Conservation (phyloP, 2,888 invertebrate species). For the Drosophila cracens region DNA sequence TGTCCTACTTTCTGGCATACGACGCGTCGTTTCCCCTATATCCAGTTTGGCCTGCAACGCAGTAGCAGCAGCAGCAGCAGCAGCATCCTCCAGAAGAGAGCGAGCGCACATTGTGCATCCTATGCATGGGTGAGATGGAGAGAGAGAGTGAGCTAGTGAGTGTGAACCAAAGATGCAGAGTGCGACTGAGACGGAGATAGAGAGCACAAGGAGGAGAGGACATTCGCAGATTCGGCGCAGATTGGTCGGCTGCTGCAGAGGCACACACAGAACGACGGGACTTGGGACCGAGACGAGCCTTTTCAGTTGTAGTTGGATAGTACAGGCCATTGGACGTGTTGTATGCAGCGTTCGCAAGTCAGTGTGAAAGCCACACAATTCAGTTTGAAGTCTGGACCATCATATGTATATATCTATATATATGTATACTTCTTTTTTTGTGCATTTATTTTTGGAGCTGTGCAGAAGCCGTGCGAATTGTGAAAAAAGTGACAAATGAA, state of each 20-base stretch:
- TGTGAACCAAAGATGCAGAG: slow-evolving; percentile 3
- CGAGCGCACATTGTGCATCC: slow-evolving; percentile 12
- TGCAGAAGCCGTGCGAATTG: slow-evolving; percentile 6
- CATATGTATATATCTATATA: slow-evolving; percentile 1
- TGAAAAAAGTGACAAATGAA: slow-evolving; percentile 16
- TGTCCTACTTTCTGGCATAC: slow-evolving; percentile 73
- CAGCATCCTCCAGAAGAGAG: slow-evolving; percentile 23
- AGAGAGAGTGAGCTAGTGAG: neutral
- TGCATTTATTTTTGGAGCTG: slow-evolving; percentile 24
- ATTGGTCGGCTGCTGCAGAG: slow-evolving; percentile 62
- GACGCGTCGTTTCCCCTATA: slow-evolving; percentile 49
- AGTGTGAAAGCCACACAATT: slow-evolving; percentile 22
- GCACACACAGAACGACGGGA: slow-evolving; percentile 21
- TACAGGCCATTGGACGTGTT: slow-evolving; percentile 83
- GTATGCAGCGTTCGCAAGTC: slow-evolving; percentile 68
- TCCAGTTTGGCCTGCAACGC: slow-evolving; percentile 11
- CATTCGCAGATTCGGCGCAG: slow-evolving; percentile 55
- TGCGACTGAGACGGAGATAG: slow-evolving; percentile 20
- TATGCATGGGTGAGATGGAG: slow-evolving; percentile 7
- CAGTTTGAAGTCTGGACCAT: slow-evolving; percentile 25
- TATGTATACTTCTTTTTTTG: slow-evolving; percentile 16
- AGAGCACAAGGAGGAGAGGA: slow-evolving; percentile 10
- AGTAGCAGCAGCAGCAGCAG: neutral
- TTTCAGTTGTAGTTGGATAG: slow-evolving; percentile 85
- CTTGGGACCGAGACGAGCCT: slow-evolving; percentile 58